Evolutionary conservation across 2,888 invertebrate genomes (phyloP), one percentile per base, ranked within the genome.

Genomic region (Tetragnatha montana): DNA sequence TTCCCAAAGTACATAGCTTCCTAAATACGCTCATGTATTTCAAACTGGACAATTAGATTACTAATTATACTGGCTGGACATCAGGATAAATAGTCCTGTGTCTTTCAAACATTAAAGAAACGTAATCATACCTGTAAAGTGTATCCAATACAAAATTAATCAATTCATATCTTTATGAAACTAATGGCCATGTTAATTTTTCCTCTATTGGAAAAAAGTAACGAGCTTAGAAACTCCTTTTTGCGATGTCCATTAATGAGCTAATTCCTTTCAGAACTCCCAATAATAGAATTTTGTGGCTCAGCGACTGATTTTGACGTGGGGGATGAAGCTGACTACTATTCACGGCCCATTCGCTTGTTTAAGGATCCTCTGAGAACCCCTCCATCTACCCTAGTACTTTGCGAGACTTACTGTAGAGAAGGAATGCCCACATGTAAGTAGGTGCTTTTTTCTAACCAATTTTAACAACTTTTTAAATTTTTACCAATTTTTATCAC

Each of bases 261-360:
- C n/a, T n/a, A n/a, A n/a, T 80, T 35, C 69, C 22, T 84, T 81
- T 17, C 70, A 92, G 93, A 98, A 92, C 94, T 98, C 88, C 98
- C 98, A 1, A 94, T 96, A 83, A 98, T 98, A 98, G 98, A 98
- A 93, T 98, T 96, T 93, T 98, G 98, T 93, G 98, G 98, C 91
- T 97, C 97, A 93, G 98, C 98, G 0, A 98, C 98, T 0, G 96
- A 96, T 85, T 98, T 98, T 93, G 97, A 98, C 0, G 95, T 96
- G 92, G 98, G 98, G 0, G 95, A 95, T 92, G 97, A 98, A 93
- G 97, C 97, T 0, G 95, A 95, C 92, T 94, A 94, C 91, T 94
- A 94, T 92, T 92, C 95, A 17, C 92, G 94, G 81, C 95, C 95
- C 0, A 93, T 94, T 1, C 94, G 94, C 86, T 92, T 95, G 81